Evolutionary conservation across 1,140 invertebrate species (phyloP).

Genomic region (Drosophila tsacasi): DNA sequence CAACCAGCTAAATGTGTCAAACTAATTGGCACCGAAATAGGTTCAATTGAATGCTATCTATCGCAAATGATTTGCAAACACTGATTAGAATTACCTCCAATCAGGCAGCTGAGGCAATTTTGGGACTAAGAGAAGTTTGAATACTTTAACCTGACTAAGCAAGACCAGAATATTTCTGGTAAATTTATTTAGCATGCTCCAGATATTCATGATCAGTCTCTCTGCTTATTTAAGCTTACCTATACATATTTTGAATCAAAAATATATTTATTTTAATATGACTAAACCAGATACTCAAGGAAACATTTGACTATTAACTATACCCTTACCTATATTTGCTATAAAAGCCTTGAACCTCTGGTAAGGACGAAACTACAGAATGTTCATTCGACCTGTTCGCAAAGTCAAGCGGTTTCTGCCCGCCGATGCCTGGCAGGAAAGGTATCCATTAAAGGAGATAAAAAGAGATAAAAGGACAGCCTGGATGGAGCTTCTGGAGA

Average conservation of each 20-base stretch:
- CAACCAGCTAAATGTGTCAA: conserved; percentile 30
- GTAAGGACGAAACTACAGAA: conserved; percentile 12
- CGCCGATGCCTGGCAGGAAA: conserved; percentile 11
- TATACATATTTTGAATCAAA: no score
- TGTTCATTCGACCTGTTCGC: conserved; percentile 22
- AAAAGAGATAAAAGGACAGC: background rate
- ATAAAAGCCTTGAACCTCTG: conserved; percentile 34
- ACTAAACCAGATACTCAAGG: background rate
- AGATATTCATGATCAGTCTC: no score
- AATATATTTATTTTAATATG: no score
- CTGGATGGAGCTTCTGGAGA: conserved; percentile 52
- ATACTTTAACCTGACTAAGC: background rate
- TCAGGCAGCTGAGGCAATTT: background rate
- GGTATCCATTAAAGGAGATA: background rate
- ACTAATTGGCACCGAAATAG: conserved; percentile 59
- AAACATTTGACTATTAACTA: background rate
- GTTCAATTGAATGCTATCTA: conserved; percentile 62
- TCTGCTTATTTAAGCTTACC: no score
- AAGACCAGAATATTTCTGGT: background rate
- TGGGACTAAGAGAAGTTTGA: background rate
- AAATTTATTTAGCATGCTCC: background rate
- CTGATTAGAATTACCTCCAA: conserved; percentile 36
- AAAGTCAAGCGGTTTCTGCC: conserved; percentile 5
- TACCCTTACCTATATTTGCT: conserved; percentile 2
- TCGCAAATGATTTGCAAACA: conserved; percentile 72